Percentiles rank a stretch among this genome's conserved stretches.
Evolutionary conservation across 2,113 vertebrate genomes (phyloP).

Genomic region (Sander vitreus): DNA sequence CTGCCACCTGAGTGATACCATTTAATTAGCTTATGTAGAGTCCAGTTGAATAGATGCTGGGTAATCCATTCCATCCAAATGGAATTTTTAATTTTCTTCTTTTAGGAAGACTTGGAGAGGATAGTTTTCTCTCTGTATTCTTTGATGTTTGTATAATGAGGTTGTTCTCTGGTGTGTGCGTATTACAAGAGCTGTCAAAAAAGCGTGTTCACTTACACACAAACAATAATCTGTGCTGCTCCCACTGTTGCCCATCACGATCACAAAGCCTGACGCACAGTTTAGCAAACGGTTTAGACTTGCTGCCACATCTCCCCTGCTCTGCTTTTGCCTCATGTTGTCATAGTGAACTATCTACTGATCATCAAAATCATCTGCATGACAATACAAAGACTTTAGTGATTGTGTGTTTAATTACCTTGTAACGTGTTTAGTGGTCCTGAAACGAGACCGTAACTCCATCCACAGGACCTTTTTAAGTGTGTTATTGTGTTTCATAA

Average conservation of each 20-base stretch:
- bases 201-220: constrained; percentile 31
- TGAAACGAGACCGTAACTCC: constrained; percentile 27
- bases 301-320: constrained; percentile 1
- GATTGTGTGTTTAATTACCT: constrained; percentile 44
- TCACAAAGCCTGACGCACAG: not conserved
- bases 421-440: constrained; percentile 43
- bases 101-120: constrained; percentile 24
- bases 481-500: constrained; percentile 63
- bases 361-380: constrained; percentile 1
- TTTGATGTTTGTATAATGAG: constrained; percentile 44
- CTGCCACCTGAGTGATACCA: constrained; percentile 12
- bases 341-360: constrained; percentile 8
- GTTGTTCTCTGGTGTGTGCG: constrained; percentile 32
- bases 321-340: constrained; percentile 11
- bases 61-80: constrained; percentile 32
- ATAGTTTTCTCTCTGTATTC: constrained; percentile 10
- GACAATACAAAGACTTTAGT: constrained; percentile 22
- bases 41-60: constrained; percentile 1
- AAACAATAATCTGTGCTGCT: constrained; percentile 36
- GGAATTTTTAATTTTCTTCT: constrained; percentile 25
- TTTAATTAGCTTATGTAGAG: constrained; percentile 32
- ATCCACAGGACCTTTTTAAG: constrained; percentile 23
- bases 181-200: constrained; percentile 35
- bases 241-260: constrained; percentile 18
- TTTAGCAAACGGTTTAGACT: not conserved